phyloP scores from a whole-genome alignment of 2,888 invertebrate species.

The Panorpa germanica region DNA sequence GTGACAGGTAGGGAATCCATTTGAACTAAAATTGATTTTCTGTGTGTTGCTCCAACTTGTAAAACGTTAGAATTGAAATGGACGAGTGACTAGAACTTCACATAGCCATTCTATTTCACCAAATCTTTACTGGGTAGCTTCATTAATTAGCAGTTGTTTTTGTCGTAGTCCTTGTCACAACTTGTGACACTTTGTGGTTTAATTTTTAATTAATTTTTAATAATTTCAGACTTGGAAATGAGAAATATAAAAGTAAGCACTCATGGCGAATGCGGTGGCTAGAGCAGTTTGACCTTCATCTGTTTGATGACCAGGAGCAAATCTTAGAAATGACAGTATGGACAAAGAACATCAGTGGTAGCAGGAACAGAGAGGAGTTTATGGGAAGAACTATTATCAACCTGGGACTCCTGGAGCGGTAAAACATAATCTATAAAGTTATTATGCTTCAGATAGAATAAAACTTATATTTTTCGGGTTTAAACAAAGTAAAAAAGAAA shows the following conservation, averaged over 20 bases:
- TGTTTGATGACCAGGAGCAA: constrained; percentile 88
- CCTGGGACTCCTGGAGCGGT: no score
- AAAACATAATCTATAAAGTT: not conserved
- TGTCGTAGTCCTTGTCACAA: no score
- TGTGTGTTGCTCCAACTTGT: no score
- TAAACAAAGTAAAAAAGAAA: no score
- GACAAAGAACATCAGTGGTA: constrained; percentile 78
- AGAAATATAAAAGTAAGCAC: constrained; percentile 92
- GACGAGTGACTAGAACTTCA: no score
- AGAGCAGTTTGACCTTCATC: constrained; percentile 92
- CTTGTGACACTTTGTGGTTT: not conserved
- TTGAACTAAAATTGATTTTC: constrained; percentile 4
- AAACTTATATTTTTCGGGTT: no score
- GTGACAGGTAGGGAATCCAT: constrained; percentile 2
- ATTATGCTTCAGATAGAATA: no score
- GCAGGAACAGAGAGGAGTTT: constrained; percentile 66
- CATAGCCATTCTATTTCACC: no score
- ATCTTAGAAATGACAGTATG: constrained; percentile 80
- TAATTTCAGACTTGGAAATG: constrained; percentile 65
- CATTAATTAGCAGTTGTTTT: no score
- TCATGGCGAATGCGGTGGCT: constrained; percentile 80
- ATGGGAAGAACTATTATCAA: constrained; percentile 59
- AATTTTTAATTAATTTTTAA: constrained; percentile 10
- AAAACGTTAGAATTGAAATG: no score
- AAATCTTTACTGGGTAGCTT: no score